phyloP scores from a whole-genome alignment of 2,797 vertebrate species.

The Poliocrania exsul region DNA sequence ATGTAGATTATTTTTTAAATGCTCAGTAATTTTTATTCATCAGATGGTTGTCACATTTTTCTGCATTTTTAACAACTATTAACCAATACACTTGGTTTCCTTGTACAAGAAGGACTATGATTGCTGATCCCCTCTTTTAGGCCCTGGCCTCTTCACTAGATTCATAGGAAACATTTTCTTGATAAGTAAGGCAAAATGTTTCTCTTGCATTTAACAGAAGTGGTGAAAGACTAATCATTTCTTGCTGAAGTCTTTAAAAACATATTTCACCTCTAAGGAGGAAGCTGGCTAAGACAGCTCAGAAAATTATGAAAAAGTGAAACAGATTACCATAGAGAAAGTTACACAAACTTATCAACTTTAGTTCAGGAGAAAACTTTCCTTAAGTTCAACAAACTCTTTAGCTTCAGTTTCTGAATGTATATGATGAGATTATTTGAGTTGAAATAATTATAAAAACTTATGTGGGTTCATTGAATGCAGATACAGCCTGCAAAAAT shows the following conservation, averaged over 20 bases:
- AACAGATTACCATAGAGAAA: neutral
- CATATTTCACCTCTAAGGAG: neutral
- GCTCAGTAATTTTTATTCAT: neutral
- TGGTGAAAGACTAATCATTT: neutral
- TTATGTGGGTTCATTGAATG: neutral
- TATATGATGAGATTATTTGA: neutral
- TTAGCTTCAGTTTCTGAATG: constrained; percentile 4
- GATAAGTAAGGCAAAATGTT: neutral
- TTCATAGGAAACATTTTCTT: neutral
- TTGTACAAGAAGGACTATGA: neutral
- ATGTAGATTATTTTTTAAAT: neutral
- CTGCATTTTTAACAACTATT: neutral
- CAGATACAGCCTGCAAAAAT: neutral
- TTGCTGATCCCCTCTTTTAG: neutral
- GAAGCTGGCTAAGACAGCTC: neutral
- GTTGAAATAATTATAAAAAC: constrained; percentile 44
- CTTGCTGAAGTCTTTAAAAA: neutral
- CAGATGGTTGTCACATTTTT: neutral
- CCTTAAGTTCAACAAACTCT: neutral
- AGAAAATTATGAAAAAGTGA: neutral
- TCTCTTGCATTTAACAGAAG: neutral
- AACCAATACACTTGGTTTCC: neutral
- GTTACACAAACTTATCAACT: neutral
- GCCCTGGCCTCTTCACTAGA: neutral
- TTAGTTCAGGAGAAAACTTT: neutral